Evolutionary conservation across 2,888 invertebrate genomes (phyloP), one percentile per base, ranked within the genome.

Genomic region (Cecidostiba fungosa): DNA sequence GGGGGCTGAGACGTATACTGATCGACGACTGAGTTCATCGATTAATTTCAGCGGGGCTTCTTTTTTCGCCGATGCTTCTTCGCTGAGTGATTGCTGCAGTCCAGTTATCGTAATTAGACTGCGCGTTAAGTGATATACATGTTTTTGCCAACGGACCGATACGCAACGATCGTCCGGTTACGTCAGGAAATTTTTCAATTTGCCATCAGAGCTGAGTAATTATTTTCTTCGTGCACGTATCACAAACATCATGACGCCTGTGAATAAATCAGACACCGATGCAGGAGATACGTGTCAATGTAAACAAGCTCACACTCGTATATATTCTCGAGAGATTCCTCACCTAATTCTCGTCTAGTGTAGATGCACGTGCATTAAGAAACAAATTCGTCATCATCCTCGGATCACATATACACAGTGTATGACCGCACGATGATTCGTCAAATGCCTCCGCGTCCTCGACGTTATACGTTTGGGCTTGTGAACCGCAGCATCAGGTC

Each of bases 21-120:
- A 84, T 84, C 74, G 73, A 79, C 77, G 47, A 73, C 14, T 50
- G 50, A 39, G 39, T 39, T 79, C 79, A 54, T 79, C 50, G 74
- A 74, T 84, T 84, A 84, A 79, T 84, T 79, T 76, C 77, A 62
- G 32, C 23, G 16, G 47, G 50, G 29, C 29, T 70, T 77, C 69
- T 62, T 82, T 77, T 77, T 77, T n/a, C 36, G 54, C 19, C 39
- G 66, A 16, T 10, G 39, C 77, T 54, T 23, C 16, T 23, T n/a
- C n/a, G 6, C 54, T 54, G 3, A 19, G 3, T 3, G 6, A 16
- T 54, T 6, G 19, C 50, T n/a, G 36, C 29, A n/a, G 43, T 36
- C 70, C 32, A 76, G 79, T 6, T 72, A 12, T 10, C 69, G 76
- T 54, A 82, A 82, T 82, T 77, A 82, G 70, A 77, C 50, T 77